phyloP scores from a whole-genome alignment of 2,113 vertebrate species.

The Piliocolobus tephrosceles region DNA sequence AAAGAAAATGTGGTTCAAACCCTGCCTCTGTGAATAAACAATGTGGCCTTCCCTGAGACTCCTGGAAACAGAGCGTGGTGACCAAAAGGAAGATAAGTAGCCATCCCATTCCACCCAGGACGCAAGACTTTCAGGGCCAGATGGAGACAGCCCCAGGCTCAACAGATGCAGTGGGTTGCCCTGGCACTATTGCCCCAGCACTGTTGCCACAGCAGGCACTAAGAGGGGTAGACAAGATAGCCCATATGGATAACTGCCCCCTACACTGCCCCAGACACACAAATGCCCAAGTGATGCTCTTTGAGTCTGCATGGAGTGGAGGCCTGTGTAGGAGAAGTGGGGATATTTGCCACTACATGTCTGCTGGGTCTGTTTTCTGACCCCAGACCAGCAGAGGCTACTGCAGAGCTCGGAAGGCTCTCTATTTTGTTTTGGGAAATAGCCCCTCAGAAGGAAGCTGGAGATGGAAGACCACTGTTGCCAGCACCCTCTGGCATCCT shows the following conservation, averaged over 20 bases:
- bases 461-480: neutral
- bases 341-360: neutral
- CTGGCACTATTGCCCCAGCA: no score
- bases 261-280: neutral
- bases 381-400: neutral
- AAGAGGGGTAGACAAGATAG: neutral
- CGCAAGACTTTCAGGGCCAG: neutral
- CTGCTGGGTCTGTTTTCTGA: neutral
- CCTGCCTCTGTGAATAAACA: neutral
- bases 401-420: neutral
- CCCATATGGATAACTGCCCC: no score
- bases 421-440: neutral
- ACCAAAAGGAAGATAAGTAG: neutral
- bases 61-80: neutral
- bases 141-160: neutral
- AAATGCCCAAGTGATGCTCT: neutral
- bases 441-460: neutral
- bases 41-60: neutral
- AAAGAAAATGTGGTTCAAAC: neutral
- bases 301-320: neutral
- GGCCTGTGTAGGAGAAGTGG: rapidly evolving
- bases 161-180: rapidly evolving
- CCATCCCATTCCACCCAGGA: neutral
- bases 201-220: neutral
- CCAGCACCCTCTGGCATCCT: neutral